Evolutionary conservation across 2,888 invertebrate species (phyloP), one percentile per base, ranked within the genome.

Genomic region (Subacronicta megacephala): DNA sequence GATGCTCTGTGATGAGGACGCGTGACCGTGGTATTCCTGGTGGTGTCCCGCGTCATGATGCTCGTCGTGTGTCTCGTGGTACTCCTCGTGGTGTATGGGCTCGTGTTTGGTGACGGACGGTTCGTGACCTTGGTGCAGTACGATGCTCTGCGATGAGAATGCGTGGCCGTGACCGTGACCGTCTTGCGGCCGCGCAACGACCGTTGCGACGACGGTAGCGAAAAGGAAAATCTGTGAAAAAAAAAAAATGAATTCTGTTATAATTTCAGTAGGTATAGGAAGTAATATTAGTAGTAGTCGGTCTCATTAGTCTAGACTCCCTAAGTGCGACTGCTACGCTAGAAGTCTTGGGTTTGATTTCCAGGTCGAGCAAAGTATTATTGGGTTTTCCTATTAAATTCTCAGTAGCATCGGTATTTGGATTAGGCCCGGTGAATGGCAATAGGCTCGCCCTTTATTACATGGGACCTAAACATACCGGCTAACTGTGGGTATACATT

Each of bases 131-230:
- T 83, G 81, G 56, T 86, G 84, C 49, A 83, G 73, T 29, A 77
- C 75, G 47, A 87, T 79, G 60, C 78, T 83, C 57, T 87, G 88
- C 3, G 86, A 83, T 3, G 86, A 87, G 68, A 44, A 20, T 7
- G 65, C 71, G 42, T 72, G 70, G 7, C 53, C 68, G n/a, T 71
- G 72, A 43, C 59, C 41, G 13, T 72, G 62, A 23, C 52, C 65
- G 1, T 57, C 20, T 51, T 75, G 77, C 0, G 75, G 77, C 12
- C 64, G 61, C 0, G 72, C 76, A 15, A 40, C 33, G 7, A 45
- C 70, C 1, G 53, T 36, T 2, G 61, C 53, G 10, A 75, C 7
- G 2, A 78, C 18, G n/a, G 60, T 47, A 15, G 62, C 10, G 7
- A 67, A 15, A 31, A 50, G 6, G 41, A 50, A n/a, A 16, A 50